Conservation (phyloP, 2,888 invertebrate species). For the Tinea pellionella region DNA sequence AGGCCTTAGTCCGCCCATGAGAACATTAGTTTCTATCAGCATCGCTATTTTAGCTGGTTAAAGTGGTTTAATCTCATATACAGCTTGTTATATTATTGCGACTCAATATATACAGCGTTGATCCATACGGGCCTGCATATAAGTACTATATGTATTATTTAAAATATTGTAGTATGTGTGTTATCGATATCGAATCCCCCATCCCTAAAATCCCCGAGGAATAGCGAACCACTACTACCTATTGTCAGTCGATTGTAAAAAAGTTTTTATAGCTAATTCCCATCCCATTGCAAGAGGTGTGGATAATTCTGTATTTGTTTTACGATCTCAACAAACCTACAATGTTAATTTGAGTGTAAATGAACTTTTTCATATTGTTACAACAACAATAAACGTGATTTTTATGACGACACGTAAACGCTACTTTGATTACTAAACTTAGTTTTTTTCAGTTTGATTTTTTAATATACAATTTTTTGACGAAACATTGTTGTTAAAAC, state of each 20-base stretch:
- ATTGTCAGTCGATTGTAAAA: constrained; percentile 41
- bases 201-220: constrained; percentile 5
- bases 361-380: not conserved
- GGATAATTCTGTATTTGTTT: constrained; percentile 13
- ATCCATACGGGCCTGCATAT: no score
- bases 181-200: not conserved
- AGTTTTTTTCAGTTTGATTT: not conserved
- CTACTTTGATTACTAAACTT: not conserved
- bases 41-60: no score
- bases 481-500: no score
- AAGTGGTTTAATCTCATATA: no score
- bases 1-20: no score
- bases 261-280: constrained; percentile 66
- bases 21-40: no score
- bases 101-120: no score
- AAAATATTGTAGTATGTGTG: no score
- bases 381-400: not conserved
- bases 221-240: constrained; percentile 6
- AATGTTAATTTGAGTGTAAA: constrained; percentile 13
- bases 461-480: not conserved
- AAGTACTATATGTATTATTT: no score
- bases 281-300: constrained; percentile 18
- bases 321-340: constrained; percentile 5
- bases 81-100: no score
- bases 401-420: not conserved